phyloP scores from a whole-genome alignment of 2,797 vertebrate species.

The Myiotriccus ornatus region DNA sequence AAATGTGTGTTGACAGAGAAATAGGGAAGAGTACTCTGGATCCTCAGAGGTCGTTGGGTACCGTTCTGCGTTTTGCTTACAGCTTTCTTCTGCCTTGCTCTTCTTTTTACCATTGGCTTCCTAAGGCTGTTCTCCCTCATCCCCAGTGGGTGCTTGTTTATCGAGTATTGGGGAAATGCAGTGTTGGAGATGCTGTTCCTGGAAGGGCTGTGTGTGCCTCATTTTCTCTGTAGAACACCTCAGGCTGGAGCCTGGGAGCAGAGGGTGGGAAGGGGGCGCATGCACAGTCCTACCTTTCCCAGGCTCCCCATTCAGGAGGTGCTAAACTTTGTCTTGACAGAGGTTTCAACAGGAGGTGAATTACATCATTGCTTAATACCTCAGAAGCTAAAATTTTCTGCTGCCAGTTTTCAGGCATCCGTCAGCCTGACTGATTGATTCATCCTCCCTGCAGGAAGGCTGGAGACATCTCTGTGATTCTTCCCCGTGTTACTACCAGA shows the following conservation, averaged over 20 bases:
- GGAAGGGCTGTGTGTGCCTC: neutral
- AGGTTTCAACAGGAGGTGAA: neutral
- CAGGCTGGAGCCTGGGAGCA: neutral
- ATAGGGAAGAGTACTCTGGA: neutral
- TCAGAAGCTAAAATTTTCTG: neutral
- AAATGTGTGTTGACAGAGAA: neutral
- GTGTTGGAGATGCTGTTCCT: neutral
- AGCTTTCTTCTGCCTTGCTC: neutral
- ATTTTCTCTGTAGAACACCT: neutral
- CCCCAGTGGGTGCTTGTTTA: neutral
- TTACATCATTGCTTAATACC: neutral
- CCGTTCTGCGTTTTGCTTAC: neutral
- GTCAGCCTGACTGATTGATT: neutral
- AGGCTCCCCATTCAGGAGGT: neutral
- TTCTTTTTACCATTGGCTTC: neutral
- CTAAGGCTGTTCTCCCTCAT: neutral
- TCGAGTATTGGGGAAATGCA: accelerated
- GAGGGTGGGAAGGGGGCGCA: neutral
- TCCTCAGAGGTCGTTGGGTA: neutral
- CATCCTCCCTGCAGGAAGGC: neutral
- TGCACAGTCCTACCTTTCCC: neutral
- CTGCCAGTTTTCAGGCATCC: neutral
- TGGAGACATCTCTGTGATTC: neutral
- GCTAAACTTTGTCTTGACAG: neutral
- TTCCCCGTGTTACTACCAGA: neutral